These are phyloP conservation scores for Steinernema hermaphroditum DNA, from an alignment of 2,888 invertebrate genomes.

Conservation along the genomic window DNA sequence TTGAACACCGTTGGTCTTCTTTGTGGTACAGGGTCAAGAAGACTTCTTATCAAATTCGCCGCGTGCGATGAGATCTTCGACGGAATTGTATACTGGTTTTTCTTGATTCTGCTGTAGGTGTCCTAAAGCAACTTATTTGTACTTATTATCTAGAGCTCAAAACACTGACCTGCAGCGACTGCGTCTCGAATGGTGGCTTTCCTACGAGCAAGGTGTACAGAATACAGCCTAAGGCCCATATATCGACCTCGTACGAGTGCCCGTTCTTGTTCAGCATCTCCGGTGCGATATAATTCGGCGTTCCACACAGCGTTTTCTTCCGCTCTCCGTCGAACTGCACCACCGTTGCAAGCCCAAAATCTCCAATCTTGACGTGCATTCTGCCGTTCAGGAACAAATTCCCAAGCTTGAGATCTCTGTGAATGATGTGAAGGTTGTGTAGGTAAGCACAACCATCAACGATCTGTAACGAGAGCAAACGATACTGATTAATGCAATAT, in stretches of 20 bases:
- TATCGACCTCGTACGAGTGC: conserved; percentile 96
- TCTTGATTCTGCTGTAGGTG: conserved; percentile 88
- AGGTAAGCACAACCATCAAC: conserved; percentile 15
- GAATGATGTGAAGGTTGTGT: conserved; percentile 1
- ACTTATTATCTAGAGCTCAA: too few species aligned
- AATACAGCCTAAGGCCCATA: conserved; percentile 85
- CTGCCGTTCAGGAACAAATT: neutral
- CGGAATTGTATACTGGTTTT: conserved; percentile 82
- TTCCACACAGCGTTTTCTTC: conserved; percentile 92
- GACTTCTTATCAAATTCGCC: conserved; percentile 66
- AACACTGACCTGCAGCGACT: conserved; percentile 75
- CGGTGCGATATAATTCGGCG: conserved; percentile 97
- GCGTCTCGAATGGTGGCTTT: conserved; percentile 98
- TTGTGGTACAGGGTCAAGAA: conserved; percentile 68
- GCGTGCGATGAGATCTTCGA: conserved; percentile 42
- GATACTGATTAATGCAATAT: neutral
- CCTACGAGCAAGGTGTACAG: conserved; percentile 89
- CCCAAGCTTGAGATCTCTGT: conserved; percentile 13
- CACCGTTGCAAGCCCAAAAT: conserved; percentile 89
- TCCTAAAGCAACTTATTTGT: conserved; percentile 73
- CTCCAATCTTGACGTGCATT: conserved; percentile 23
- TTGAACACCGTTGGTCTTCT: conserved; percentile 68
- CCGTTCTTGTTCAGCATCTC: conserved; percentile 95
- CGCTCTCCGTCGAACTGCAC: conserved; percentile 85
- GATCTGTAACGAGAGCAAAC: conserved; percentile 2